Evolutionary conservation across 2,888 invertebrate species (phyloP).

Genomic region (Hirtodrosophila confusa): DNA sequence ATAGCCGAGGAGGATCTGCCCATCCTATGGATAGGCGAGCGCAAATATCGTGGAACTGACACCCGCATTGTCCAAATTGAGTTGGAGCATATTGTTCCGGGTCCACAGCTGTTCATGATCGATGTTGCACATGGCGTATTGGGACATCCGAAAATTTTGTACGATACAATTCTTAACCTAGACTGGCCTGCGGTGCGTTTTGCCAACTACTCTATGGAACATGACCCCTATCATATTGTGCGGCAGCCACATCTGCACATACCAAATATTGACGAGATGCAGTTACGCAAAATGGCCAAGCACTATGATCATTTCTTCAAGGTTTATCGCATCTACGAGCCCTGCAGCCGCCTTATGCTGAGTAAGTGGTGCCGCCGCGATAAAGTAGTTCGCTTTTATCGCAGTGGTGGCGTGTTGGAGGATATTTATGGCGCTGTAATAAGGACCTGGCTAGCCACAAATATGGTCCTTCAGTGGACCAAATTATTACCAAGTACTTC

Average conservation of each 20-base stretch:
- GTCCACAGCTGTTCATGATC: constrained; percentile 77
- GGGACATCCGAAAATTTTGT: constrained; percentile 80
- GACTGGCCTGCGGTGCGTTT: constrained; percentile 77
- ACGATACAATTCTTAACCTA: constrained; percentile 78
- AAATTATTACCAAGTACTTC: constrained; percentile 36
- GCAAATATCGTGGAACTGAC: constrained; percentile 82
- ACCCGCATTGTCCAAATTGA: constrained; percentile 78
- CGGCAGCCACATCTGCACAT: constrained; percentile 74
- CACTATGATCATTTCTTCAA: constrained; percentile 72
- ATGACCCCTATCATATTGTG: constrained; percentile 81
- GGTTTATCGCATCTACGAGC: constrained; percentile 65
- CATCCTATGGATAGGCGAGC: constrained; percentile 82
- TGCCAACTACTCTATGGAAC: constrained; percentile 62
- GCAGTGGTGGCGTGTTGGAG: constrained; percentile 17
- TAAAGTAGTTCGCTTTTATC: neutral
- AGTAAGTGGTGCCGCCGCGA: constrained; percentile 68
- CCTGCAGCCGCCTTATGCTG: constrained; percentile 40
- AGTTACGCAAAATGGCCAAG: constrained; percentile 51
- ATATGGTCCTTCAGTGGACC: neutral
- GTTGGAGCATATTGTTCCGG: constrained; percentile 81
- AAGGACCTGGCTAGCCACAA: constrained; percentile 8
- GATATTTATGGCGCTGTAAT: constrained; percentile 34
- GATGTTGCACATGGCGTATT: constrained; percentile 82
- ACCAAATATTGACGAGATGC: constrained; percentile 61
- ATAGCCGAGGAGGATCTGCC: constrained; percentile 73